Percentiles rank a stretch among this genome's conserved stretches.
Conservation (phyloP, 2,888 invertebrate genomes). For the Hoplodrina ambigua region DNA sequence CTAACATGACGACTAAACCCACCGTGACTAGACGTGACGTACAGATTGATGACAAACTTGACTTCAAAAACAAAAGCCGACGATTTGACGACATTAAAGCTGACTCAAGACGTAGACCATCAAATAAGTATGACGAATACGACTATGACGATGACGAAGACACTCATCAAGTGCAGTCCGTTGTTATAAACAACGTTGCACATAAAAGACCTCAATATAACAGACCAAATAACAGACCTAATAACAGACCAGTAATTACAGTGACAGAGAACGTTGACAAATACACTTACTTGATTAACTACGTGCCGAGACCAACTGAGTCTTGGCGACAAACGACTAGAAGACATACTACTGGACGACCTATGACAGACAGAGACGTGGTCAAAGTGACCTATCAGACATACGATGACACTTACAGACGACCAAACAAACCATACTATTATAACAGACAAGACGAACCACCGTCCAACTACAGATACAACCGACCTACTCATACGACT, state of each 20-base stretch:
- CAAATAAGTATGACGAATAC: slow-evolving; percentile 75
- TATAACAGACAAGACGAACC: slow-evolving; percentile 78
- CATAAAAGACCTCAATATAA: slow-evolving; percentile 79
- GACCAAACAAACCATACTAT: slow-evolving; percentile 83
- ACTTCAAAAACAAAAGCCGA: slow-evolving; percentile 88
- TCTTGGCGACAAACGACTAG: slow-evolving; percentile 85
- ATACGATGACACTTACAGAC: slow-evolving; percentile 86
- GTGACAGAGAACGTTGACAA: slow-evolving; percentile 88
- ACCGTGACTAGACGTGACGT: slow-evolving; percentile 67
- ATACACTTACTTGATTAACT: slow-evolving; percentile 88
- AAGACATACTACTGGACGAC: slow-evolving; percentile 65
- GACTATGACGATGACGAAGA: slow-evolving; percentile 78
- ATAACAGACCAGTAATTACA: slow-evolving; percentile 80
- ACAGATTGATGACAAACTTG: slow-evolving; percentile 91
- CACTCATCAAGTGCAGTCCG: slow-evolving; percentile 84
- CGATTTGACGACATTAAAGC: slow-evolving; percentile 77
- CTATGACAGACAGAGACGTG: slow-evolving; percentile 79
- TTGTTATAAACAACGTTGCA: slow-evolving; percentile 81
- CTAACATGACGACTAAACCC: slow-evolving; percentile 60
- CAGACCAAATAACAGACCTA: slow-evolving; percentile 53
- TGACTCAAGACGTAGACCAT: slow-evolving; percentile 75
- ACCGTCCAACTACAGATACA: slow-evolving; percentile 72
- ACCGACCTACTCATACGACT: slow-evolving; percentile 73
- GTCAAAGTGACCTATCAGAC: slow-evolving; percentile 88
- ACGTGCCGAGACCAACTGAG: slow-evolving; percentile 88